Conservation (phyloP, 2,888 invertebrate species). For the Drosophila pseudotalamancana region DNA sequence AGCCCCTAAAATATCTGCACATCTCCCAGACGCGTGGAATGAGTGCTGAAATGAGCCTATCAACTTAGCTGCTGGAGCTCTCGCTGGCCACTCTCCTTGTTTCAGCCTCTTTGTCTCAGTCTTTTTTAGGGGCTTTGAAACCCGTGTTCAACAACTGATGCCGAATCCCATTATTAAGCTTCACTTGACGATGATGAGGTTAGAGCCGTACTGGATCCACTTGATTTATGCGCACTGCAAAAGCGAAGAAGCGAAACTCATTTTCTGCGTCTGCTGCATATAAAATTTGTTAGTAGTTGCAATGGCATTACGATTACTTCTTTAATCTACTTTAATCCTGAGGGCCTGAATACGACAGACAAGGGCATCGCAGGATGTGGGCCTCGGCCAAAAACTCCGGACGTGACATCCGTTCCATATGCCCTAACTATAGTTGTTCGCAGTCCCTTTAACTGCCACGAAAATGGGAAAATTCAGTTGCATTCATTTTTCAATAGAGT, state of each 20-base stretch:
- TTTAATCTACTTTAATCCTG: constrained; percentile 66
- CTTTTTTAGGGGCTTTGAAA: constrained; percentile 48
- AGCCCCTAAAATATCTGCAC: constrained; percentile 38
- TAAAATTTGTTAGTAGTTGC: constrained; percentile 56
- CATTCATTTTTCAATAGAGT: constrained; percentile 72
- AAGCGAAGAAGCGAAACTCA: constrained; percentile 33
- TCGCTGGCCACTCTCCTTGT: constrained; percentile 7
- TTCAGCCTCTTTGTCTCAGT: constrained; percentile 1
- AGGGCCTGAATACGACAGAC: constrained; percentile 21
- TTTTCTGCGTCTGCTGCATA: constrained; percentile 53
- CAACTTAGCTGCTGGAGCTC: constrained; percentile 27
- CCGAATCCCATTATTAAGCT: constrained; percentile 23
- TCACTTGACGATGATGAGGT: constrained; percentile 18
- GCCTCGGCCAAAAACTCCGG: background rate
- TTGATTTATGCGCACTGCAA: constrained; percentile 14
- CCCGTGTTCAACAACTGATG: constrained; percentile 40
- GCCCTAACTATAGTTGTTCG: constrained; percentile 17
- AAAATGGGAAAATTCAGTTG: constrained; percentile 57
- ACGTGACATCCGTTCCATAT: constrained; percentile 38
- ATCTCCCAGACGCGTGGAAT: constrained; percentile 2
- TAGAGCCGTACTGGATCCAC: background rate
- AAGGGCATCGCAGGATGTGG: constrained; percentile 24
- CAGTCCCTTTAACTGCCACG: constrained; percentile 50
- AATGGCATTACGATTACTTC: constrained; percentile 15
- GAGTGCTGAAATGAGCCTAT: constrained; percentile 31